Evolutionary conservation across 2,113 vertebrate species (phyloP).

Genomic region (Pedetes capensis): DNA sequence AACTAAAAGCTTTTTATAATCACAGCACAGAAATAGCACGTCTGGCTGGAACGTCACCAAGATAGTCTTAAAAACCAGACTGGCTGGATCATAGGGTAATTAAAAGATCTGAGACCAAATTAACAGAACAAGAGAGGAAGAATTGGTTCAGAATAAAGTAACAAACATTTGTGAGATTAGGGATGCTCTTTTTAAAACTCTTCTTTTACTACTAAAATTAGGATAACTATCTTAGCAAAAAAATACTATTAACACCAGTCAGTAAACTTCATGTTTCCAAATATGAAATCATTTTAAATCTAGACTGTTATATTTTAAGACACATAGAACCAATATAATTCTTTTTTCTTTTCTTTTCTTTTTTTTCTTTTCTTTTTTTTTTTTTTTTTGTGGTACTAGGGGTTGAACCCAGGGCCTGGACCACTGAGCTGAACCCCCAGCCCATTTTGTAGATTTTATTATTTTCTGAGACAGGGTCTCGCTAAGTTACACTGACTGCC

Average conservation of each 20-base stretch:
- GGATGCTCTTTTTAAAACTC: neutral
- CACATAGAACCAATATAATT: neutral
- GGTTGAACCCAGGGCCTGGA: no score
- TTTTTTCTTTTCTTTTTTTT: no score
- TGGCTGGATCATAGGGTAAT: neutral
- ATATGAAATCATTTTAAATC: neutral
- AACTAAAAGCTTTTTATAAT: slow-evolving; percentile 11
- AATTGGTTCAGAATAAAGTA: neutral
- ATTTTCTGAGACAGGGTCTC: no score
- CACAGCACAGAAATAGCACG: neutral
- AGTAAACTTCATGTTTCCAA: slow-evolving; percentile 25
- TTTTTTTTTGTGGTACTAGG: no score
- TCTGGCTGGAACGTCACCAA: neutral
- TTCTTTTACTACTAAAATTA: slow-evolving; percentile 33
- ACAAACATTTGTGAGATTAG: neutral
- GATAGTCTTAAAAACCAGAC: slow-evolving; percentile 4
- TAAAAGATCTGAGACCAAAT: neutral
- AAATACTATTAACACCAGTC: neutral
- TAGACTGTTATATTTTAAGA: slow-evolving; percentile 33
- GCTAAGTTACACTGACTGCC: no score
- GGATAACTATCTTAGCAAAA: neutral
- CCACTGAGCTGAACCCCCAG: no score
- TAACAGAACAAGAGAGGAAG: neutral
- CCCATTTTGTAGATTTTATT: no score
- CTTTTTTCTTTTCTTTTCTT: no score